Conservation (phyloP, 1,140 invertebrate genomes). For the Euschistus heros region DNA sequence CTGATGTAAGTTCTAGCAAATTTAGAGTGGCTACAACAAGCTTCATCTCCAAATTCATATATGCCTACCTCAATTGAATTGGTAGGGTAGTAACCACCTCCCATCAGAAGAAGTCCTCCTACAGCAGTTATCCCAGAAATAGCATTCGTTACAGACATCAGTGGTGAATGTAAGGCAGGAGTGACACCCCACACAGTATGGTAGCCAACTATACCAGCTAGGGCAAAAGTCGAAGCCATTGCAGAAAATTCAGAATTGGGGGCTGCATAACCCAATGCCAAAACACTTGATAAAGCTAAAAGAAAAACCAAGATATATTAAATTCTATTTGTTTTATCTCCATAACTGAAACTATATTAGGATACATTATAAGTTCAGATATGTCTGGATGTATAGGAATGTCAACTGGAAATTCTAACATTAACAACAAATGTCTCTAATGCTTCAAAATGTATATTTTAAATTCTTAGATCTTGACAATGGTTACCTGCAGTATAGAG, state of each 20-base stretch:
- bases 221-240: slow-evolving; percentile 75
- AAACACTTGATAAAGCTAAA: slow-evolving; percentile 52
- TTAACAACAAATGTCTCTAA: not conserved
- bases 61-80: slow-evolving; percentile 46
- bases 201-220: slow-evolving; percentile 76
- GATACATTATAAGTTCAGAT: too few relatives aligned
- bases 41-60: not conserved
- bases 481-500: slow-evolving; percentile 56
- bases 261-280: slow-evolving; percentile 60
- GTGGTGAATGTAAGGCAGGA: slow-evolving; percentile 77
- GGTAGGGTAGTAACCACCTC: slow-evolving; percentile 61
- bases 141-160: slow-evolving; percentile 90
- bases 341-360: too few relatives aligned
- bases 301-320: not conserved
- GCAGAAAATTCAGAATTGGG: slow-evolving; percentile 75
- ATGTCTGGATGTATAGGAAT: too few relatives aligned
- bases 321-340: too few relatives aligned
- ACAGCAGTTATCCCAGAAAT: slow-evolving; percentile 86
- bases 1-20: too few relatives aligned
- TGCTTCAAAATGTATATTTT: too few relatives aligned
- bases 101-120: slow-evolving; percentile 71
- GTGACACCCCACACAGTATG: slow-evolving; percentile 89
- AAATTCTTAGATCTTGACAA: not conserved
- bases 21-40: too few relatives aligned
- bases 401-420: not conserved